phyloP scores from a whole-genome alignment of 1,140 invertebrate species.

The Phymastichus coffea region DNA sequence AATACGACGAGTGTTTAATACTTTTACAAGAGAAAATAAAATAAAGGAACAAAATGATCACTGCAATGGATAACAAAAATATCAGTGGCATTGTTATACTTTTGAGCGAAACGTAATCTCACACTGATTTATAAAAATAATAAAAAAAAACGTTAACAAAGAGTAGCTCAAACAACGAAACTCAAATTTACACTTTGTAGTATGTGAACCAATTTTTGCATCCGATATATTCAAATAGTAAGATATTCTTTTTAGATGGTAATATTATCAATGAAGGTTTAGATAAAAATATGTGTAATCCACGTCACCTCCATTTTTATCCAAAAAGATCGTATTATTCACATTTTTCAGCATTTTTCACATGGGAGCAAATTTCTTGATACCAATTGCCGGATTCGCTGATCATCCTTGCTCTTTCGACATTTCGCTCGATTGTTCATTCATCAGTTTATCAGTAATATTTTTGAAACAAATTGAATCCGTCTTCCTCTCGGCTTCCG shows the following conservation, averaged over 20 bases:
- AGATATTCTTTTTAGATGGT: constrained; percentile 11
- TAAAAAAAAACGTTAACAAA: neutral
- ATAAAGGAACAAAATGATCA: neutral
- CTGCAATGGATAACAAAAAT: constrained; percentile 23
- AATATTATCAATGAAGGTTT: constrained; percentile 3
- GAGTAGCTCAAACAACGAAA: constrained; percentile 26
- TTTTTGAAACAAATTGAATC: too few species aligned
- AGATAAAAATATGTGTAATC: constrained; percentile 10
- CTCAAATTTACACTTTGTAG: constrained; percentile 20
- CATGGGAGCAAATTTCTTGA: too few species aligned
- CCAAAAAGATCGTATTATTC: neutral
- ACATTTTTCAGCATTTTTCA: constrained; percentile 7
- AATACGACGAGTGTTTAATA: constrained; percentile 45
- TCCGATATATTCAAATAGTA: constrained; percentile 4
- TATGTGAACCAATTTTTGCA: neutral
- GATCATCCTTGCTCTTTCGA: too few species aligned
- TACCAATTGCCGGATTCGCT: too few species aligned
- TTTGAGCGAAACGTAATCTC: too few species aligned
- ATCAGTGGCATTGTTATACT: constrained; percentile 16
- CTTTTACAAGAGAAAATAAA: constrained; percentile 34
- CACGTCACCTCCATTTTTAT: constrained; percentile 6
- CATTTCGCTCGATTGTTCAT: too few species aligned
- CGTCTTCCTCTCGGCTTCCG: too few species aligned
- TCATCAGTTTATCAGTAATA: too few species aligned
- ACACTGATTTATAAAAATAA: neutral